Conservation (phyloP, 2,888 invertebrate genomes). For the Cataglyphis rosenhaueri region DNA sequence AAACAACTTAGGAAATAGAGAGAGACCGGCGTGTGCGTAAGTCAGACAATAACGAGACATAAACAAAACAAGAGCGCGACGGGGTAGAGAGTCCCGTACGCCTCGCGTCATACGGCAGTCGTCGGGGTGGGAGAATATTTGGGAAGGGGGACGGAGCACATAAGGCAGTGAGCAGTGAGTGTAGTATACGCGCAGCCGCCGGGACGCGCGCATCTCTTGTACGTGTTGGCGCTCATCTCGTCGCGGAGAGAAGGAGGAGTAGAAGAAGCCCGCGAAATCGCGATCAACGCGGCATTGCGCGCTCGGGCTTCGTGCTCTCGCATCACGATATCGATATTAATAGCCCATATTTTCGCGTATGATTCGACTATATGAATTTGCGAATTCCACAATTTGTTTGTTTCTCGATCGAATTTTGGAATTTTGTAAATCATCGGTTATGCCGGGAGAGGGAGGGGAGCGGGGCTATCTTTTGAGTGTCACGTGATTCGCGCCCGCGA, state of each 20-base stretch:
- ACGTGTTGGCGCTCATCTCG: constrained; percentile 70
- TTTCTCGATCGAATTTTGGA: background rate
- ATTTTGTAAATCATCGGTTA: too few relatives aligned
- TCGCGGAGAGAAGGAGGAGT: constrained; percentile 22
- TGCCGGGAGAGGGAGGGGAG: too few relatives aligned
- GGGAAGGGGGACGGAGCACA: constrained; percentile 66
- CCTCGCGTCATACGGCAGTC: constrained; percentile 56
- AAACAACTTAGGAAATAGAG: constrained; percentile 18
- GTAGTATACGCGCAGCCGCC: constrained; percentile 83
- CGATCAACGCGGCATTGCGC: constrained; percentile 77
- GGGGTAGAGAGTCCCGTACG: constrained; percentile 68
- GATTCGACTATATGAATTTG: background rate
- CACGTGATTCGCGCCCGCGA: background rate
- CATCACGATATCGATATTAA: constrained; percentile 61
- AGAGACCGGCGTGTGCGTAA: background rate
- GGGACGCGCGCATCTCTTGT: constrained; percentile 80
- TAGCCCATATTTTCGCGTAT: background rate
- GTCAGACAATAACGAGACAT: constrained; percentile 32
- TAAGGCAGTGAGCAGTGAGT: constrained; percentile 64
- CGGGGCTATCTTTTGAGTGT: background rate
- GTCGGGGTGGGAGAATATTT: constrained; percentile 38
- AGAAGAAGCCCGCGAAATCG: constrained; percentile 78
- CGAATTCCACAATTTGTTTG: background rate
- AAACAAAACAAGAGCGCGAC: constrained; percentile 37
- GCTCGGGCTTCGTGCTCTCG: constrained; percentile 78